Percentiles rank a stretch among this genome's conserved stretches.
phyloP scores from a whole-genome alignment of 1,140 invertebrate species.

The Phocides pigmalion region DNA sequence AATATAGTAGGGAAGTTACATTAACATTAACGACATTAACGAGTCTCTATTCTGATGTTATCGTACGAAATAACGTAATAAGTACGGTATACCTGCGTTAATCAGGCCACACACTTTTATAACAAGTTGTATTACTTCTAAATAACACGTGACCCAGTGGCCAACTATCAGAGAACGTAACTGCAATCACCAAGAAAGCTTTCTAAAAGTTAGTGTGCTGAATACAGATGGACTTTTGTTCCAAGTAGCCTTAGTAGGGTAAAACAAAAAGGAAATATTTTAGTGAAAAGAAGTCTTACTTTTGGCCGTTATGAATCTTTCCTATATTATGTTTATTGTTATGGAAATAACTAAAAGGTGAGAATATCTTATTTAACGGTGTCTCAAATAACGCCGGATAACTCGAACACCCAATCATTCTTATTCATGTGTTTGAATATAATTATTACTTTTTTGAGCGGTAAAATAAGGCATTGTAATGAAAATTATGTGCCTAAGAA shows the following conservation, averaged over 20 bases:
- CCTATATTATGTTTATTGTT: not conserved
- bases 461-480: too few relatives aligned
- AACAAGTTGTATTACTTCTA: slow-evolving; percentile 18
- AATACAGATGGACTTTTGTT: slow-evolving; percentile 32
- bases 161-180: slow-evolving; percentile 11
- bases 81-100: not conserved
- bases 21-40: too few relatives aligned
- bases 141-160: slow-evolving; percentile 25
- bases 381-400: too few relatives aligned
- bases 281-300: slow-evolving; percentile 11
- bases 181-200: slow-evolving; percentile 26
- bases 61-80: too few relatives aligned
- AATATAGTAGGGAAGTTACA: too few relatives aligned
- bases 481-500: too few relatives aligned
- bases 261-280: slow-evolving; percentile 24
- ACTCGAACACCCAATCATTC: too few relatives aligned
- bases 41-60: too few relatives aligned
- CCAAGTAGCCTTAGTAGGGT: slow-evolving; percentile 23
- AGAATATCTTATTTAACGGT: too few relatives aligned
- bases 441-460: too few relatives aligned
- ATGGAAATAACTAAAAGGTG: too few relatives aligned
- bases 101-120: not conserved
- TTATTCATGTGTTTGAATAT: too few relatives aligned
- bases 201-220: slow-evolving; percentile 24
- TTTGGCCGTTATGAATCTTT: slow-evolving; percentile 10